Conservation (phyloP, 2,888 invertebrate species). For the Pterobdella sp. region DNA sequence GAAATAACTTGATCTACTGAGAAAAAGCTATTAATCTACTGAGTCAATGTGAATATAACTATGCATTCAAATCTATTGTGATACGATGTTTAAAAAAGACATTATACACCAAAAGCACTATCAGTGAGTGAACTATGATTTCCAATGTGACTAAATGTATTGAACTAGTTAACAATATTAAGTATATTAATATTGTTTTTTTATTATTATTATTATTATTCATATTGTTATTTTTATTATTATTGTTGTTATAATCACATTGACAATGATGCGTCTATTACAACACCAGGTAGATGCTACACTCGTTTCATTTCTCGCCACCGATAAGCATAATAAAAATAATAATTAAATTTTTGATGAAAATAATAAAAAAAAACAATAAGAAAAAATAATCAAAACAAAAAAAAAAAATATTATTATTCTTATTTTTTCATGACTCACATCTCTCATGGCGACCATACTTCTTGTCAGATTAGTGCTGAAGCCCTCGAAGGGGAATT, state of each 20-base stretch:
- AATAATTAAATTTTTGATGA: constrained; percentile 1
- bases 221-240: background rate
- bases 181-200: constrained; percentile 4
- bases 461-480: constrained; percentile 81
- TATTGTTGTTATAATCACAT: background rate
- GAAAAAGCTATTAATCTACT: no score
- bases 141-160: no score
- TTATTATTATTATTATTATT: background rate
- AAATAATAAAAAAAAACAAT: background rate
- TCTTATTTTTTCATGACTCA: constrained; percentile 39
- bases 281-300: background rate
- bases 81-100: no score
- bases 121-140: no score
- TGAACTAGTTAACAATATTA: no score
- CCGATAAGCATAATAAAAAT: constrained; percentile 9
- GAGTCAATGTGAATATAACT: no score
- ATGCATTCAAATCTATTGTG: no score
- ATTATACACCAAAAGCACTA: no score
- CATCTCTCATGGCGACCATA: constrained; percentile 85
- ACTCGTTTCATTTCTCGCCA: background rate
- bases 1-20: no score
- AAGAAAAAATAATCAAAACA: background rate
- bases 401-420: background rate
- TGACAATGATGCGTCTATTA: background rate
- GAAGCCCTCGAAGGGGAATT: constrained; percentile 62